phyloP scores from a whole-genome alignment of 2,888 invertebrate genomes.

The Cephus pygmeus region DNA sequence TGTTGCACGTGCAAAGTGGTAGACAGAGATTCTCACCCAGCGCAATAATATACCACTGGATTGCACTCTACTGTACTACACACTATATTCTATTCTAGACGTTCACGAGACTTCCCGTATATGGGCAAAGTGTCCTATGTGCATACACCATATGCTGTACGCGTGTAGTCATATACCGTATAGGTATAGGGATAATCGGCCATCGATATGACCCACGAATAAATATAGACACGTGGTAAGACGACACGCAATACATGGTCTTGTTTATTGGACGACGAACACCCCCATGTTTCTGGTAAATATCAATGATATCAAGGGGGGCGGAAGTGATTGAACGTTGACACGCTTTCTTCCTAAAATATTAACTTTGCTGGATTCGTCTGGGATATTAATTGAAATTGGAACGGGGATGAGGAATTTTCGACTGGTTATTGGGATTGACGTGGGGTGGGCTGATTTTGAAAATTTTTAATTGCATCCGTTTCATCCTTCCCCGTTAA shows the following conservation, averaged over 20 bases:
- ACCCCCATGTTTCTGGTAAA: not conserved
- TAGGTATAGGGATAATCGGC: not conserved
- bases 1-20: not conserved
- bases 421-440: not conserved
- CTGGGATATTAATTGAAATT: not conserved
- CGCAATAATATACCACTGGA: conserved; percentile 9
- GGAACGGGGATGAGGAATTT: not conserved
- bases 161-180: not conserved
- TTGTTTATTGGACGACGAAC: not conserved
- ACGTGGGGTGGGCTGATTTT: not conserved
- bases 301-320: not conserved
- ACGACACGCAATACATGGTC: not conserved
- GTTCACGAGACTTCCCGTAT: not conserved
- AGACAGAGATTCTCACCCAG: not conserved
- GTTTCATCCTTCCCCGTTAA: not conserved
- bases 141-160: not conserved
- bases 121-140: not conserved
- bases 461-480: not conserved
- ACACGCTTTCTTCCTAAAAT: not conserved
- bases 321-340: not conserved
- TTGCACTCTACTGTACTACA: not conserved
- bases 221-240: not conserved
- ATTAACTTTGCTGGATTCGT: not conserved
- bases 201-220: not conserved
- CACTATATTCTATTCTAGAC: not conserved